These are phyloP conservation scores for Oxyteleia sp. DNA, from an alignment of 2,888 invertebrate species.

Conservation along the genomic window DNA sequence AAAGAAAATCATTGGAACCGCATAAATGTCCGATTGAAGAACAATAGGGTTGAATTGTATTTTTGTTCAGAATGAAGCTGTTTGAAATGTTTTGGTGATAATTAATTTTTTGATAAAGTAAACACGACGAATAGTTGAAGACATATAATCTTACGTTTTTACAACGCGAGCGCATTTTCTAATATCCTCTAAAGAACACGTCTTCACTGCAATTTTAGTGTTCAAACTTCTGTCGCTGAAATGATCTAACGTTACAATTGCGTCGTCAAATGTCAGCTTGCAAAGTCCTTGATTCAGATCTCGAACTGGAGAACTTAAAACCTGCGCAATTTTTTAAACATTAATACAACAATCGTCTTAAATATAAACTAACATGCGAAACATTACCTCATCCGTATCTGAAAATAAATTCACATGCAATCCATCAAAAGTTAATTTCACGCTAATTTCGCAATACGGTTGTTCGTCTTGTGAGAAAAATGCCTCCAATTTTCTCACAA, in stretches of 20 bases:
- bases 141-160: constrained; percentile 90
- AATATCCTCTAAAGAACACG: constrained; percentile 91
- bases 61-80: too few relatives aligned
- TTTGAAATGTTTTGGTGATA: too few relatives aligned
- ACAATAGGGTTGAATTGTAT: too few relatives aligned
- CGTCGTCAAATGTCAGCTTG: constrained; percentile 91
- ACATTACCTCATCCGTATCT: constrained; percentile 91
- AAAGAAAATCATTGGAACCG: too few relatives aligned
- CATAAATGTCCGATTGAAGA: too few relatives aligned
- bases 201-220: constrained; percentile 91
- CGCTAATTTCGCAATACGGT: constrained; percentile 81
- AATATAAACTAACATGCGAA: too few relatives aligned
- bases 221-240: constrained; percentile 92
- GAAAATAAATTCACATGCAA: constrained; percentile 91
- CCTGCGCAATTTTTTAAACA: constrained; percentile 76
- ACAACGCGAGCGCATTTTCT: constrained; percentile 90
- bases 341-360: too few relatives aligned
- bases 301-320: constrained; percentile 92
- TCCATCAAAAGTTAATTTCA: constrained; percentile 91
- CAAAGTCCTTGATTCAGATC: constrained; percentile 92
- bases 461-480: constrained; percentile 92
- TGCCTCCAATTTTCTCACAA: constrained; percentile 91
- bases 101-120: too few relatives aligned
- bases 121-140: too few relatives aligned
- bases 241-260: constrained; percentile 90